Percentiles rank a stretch among this genome's conserved stretches.
These are phyloP conservation scores for Tribolium castaneum DNA, from an alignment of 1,140 invertebrate genomes.

Conservation along the genomic window DNA sequence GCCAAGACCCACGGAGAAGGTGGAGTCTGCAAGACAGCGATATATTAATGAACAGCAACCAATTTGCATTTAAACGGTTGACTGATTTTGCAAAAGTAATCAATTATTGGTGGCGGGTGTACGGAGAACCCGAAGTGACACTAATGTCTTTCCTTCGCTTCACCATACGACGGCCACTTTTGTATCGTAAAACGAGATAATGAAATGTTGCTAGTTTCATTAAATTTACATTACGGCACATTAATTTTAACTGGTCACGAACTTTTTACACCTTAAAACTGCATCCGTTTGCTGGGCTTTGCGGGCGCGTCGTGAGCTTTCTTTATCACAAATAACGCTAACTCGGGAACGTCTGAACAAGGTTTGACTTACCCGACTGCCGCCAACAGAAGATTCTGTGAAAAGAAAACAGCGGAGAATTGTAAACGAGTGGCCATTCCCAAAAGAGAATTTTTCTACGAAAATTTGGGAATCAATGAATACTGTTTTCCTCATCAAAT, in stretches of 20 bases:
- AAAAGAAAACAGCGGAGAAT: no score
- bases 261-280: conserved; percentile 30
- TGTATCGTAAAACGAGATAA: conserved; percentile 40
- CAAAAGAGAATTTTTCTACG: no score
- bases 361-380: background rate
- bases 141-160: conserved; percentile 36
- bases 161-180: conserved; percentile 30
- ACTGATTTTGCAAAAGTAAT: conserved; percentile 41
- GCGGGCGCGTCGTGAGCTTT: background rate
- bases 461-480: no score
- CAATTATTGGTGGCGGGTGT: conserved; percentile 41
- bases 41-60: conserved; percentile 36
- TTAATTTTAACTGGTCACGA: conserved; percentile 37
- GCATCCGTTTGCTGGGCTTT: background rate
- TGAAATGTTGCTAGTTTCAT: conserved; percentile 40
- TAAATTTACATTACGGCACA: conserved; percentile 40
- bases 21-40: conserved; percentile 22
- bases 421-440: no score
- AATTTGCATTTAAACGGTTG: conserved; percentile 42
- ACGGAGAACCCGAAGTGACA: conserved; percentile 35
- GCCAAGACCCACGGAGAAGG: background rate
- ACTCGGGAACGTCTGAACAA: background rate
- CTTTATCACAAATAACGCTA: background rate
- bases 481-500: no score
- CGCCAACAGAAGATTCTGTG: background rate